Evolutionary conservation across 2,888 invertebrate species (phyloP).

Genomic region (Leptinotarsa rubiginosa): DNA sequence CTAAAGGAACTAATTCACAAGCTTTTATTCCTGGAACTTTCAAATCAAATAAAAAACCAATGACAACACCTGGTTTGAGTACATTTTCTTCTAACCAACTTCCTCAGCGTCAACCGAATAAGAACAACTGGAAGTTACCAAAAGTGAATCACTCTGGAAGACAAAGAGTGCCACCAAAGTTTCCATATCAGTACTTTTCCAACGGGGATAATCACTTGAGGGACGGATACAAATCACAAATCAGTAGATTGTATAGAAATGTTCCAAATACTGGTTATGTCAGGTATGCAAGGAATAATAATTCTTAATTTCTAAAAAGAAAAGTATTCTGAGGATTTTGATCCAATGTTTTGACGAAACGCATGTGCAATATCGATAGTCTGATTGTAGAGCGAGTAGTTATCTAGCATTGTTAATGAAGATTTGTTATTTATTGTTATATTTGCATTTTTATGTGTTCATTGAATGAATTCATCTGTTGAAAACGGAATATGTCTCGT

Average conservation of each 20-base stretch:
- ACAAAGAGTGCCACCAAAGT: conserved; percentile 14
- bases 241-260: conserved; percentile 49
- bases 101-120: conserved; percentile 19
- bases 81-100: conserved; percentile 61
- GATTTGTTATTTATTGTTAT: neutral
- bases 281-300: conserved; percentile 47
- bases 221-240: conserved; percentile 45
- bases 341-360: conserved; percentile 4
- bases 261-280: conserved; percentile 47
- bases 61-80: conserved; percentile 68
- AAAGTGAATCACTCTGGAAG: conserved; percentile 26
- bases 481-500: too few species aligned
- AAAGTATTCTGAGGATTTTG: neutral
- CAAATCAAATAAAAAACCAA: conserved; percentile 62
- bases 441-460: neutral
- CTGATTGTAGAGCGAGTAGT: neutral
- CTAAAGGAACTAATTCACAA: conserved; percentile 45
- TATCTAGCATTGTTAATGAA: neutral
- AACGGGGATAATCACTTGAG: conserved; percentile 29
- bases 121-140: conserved; percentile 32
- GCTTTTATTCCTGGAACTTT: conserved; percentile 56
- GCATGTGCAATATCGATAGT: conserved; percentile 11
- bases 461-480: too few species aligned
- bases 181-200: conserved; percentile 36
- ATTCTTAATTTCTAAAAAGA: neutral